Conservation (phyloP, 2,113 vertebrate species). For the Bombycilla garrulus region DNA sequence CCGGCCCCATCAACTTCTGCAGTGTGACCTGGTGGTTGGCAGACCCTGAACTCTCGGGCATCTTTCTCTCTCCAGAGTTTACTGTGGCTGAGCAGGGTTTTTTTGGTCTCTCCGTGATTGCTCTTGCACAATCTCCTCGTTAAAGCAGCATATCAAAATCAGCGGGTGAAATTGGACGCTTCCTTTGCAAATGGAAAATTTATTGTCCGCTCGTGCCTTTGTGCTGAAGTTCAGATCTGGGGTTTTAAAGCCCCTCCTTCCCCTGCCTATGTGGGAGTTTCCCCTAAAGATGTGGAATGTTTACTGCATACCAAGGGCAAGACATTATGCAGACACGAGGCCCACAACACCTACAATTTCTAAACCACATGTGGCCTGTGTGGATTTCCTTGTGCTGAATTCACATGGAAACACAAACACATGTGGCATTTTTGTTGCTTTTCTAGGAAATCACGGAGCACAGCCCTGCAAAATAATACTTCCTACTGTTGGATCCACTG, state of each 20-base stretch:
- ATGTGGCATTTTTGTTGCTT: slow-evolving; percentile 62
- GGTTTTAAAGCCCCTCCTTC: slow-evolving; percentile 36
- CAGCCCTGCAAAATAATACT: slow-evolving; percentile 61
- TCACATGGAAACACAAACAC: slow-evolving; percentile 62
- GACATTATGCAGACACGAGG: slow-evolving; percentile 51
- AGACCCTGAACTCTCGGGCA: neutral
- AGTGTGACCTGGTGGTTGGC: neutral
- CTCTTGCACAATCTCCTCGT: neutral
- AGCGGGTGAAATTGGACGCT: neutral
- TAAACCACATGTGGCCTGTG: slow-evolving; percentile 52
- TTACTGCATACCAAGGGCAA: slow-evolving; percentile 56
- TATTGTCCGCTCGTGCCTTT: slow-evolving; percentile 9
- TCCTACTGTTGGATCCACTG: slow-evolving; percentile 50
- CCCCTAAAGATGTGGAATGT: slow-evolving; percentile 63
- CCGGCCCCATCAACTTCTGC: neutral
- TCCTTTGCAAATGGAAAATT: slow-evolving; percentile 34
- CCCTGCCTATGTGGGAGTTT: slow-evolving; percentile 55
- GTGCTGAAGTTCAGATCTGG: neutral
- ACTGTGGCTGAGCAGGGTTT: neutral
- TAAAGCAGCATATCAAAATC: neutral
- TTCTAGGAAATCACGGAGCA: slow-evolving; percentile 62
- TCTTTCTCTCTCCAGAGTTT: neutral
- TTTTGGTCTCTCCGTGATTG: neutral
- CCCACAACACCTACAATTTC: slow-evolving; percentile 64
- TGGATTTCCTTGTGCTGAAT: slow-evolving; percentile 60